A percentile compares a stretch with the other conserved stretches of the same genome.
Evolutionary conservation across 1,140 invertebrate genomes (phyloP).

Genomic region (Antheraea mylitta): DNA sequence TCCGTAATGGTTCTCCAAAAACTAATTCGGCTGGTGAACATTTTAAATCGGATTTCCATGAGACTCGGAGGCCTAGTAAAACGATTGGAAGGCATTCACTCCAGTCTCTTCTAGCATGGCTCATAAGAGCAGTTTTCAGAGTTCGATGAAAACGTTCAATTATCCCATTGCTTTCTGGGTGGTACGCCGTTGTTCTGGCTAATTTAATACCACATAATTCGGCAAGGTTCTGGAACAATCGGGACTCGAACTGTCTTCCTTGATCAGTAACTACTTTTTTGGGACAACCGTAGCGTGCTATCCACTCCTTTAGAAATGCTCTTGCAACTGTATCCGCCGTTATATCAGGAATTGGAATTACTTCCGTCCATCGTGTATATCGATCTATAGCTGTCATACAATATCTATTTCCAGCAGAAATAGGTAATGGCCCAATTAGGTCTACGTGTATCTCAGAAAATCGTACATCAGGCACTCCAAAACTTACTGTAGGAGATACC

Average conservation of each 20-base stretch:
- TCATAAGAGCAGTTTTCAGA: neutral
- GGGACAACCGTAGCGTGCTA: constrained; percentile 11
- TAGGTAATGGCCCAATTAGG: constrained; percentile 1
- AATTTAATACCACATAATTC: neutral
- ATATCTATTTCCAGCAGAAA: constrained; percentile 5
- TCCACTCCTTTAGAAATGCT: neutral
- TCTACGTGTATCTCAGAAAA: constrained; percentile 3
- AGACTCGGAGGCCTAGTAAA: no score
- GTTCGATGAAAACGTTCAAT: neutral
- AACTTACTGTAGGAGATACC: neutral
- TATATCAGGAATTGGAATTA: constrained; percentile 1
- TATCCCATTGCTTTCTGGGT: neutral
- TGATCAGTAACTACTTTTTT: neutral
- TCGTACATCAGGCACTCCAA: neutral
- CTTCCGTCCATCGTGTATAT: constrained; percentile 12
- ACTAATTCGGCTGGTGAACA: no score
- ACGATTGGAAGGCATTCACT: no score
- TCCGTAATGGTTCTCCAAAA: no score
- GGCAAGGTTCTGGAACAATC: no score
- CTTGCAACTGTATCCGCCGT: constrained; percentile 4
- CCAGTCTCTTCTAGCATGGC: no score
- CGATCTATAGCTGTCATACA: constrained; percentile 10
- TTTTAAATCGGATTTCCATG: no score
- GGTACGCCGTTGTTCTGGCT: neutral
- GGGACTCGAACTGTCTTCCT: no score